Evolutionary conservation across 92 coral and sea anemone genomes (phyloP).

Genomic region (Scolanthus callimorphus): DNA sequence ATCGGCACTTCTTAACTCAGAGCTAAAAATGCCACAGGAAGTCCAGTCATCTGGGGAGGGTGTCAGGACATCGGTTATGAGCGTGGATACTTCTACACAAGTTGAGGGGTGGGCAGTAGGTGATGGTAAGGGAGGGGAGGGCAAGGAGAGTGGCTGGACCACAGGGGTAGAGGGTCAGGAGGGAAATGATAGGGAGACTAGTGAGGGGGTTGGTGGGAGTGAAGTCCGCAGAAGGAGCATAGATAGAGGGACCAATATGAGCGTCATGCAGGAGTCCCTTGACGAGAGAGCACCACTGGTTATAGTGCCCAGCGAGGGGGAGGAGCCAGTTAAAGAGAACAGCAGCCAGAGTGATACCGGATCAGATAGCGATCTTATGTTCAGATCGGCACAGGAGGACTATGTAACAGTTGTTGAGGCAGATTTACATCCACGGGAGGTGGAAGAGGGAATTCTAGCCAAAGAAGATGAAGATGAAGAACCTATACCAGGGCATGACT

Average conservation of each 20-base stretch:
- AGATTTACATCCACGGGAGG: slow-evolving; percentile 15
- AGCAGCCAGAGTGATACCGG: slow-evolving; percentile 67
- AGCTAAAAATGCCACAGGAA: neutral
- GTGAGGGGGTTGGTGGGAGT: too few relatives aligned
- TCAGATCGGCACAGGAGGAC: slow-evolving; percentile 82
- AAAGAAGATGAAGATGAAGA: slow-evolving; percentile 40
- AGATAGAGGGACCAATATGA: slow-evolving; percentile 16
- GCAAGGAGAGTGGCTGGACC: slow-evolving; percentile 13
- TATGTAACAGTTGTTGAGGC: slow-evolving; percentile 78
- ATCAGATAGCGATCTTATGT: slow-evolving; percentile 77
- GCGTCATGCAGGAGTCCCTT: slow-evolving; percentile 20
- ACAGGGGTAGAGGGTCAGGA: neutral
- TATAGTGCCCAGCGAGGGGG: slow-evolving; percentile 17
- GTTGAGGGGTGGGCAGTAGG: too few relatives aligned
- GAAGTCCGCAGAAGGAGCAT: too few relatives aligned
- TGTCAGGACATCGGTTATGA: slow-evolving; percentile 49
- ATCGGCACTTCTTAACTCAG: slow-evolving; percentile 6
- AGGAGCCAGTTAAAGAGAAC: slow-evolving; percentile 20
- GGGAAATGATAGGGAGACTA: too few relatives aligned
- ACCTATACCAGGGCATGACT: slow-evolving; percentile 35
- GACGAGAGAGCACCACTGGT: slow-evolving; percentile 14
- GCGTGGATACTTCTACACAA: slow-evolving; percentile 70
- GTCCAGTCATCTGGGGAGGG: neutral
- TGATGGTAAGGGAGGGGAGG: too few relatives aligned
- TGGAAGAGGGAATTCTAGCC: slow-evolving; percentile 1